These are phyloP conservation scores for Uria lomvia DNA, from an alignment of 2,113 vertebrate species.

Conservation along the genomic window DNA sequence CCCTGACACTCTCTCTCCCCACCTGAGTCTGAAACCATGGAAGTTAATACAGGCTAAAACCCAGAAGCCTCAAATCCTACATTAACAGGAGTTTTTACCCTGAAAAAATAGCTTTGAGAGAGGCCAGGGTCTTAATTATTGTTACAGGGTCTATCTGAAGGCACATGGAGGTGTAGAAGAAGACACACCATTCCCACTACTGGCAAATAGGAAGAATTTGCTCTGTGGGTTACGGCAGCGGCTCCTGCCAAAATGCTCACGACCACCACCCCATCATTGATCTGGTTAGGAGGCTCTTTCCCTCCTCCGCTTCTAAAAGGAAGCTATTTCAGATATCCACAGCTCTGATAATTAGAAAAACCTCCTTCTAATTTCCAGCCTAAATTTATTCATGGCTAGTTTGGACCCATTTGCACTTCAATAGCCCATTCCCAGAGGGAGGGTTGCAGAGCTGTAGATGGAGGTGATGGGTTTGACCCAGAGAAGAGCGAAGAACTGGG, in stretches of 20 bases:
- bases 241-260: background rate
- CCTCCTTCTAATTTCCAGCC: slow-evolving; percentile 12
- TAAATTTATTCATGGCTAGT: slow-evolving; percentile 53
- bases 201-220: background rate
- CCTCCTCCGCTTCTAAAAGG: background rate
- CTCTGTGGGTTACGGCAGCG: accelerated
- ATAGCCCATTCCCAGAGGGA: slow-evolving; percentile 18
- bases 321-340: background rate
- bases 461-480: slow-evolving; percentile 21
- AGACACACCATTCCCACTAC: accelerated
- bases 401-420: slow-evolving; percentile 39
- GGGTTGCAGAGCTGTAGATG: background rate
- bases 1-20: background rate
- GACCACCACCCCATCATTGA: background rate
- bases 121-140: background rate
- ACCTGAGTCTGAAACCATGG: background rate
- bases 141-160: background rate
- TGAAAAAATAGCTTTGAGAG: background rate
- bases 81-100: background rate
- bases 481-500: background rate
- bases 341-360: slow-evolving; percentile 44
- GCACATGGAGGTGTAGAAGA: accelerated
- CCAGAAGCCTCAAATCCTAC: background rate
- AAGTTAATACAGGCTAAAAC: background rate
- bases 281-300: background rate